Percentiles rank a stretch among this genome's conserved stretches.
Evolutionary conservation across 2,888 invertebrate genomes (phyloP).

Genomic region (Arenicola marina): DNA sequence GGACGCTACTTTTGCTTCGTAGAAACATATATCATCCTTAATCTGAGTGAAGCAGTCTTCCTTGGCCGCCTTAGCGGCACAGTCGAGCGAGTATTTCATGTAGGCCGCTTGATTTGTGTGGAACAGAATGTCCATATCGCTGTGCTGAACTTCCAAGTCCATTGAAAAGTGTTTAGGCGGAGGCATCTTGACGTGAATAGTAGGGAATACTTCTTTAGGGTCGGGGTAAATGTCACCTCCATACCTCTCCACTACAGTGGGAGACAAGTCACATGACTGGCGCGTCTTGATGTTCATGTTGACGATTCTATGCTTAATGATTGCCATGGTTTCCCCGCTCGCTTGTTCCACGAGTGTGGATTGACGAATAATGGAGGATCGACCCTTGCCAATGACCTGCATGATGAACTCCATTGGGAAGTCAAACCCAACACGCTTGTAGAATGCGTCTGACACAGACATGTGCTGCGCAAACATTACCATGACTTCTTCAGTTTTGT

Average conservation of each 20-base stretch:
- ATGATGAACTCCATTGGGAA: background rate
- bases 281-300: background rate
- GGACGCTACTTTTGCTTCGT: background rate
- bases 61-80: background rate
- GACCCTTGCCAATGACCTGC: background rate
- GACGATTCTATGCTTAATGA: background rate
- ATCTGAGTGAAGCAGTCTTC: background rate
- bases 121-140: conserved; percentile 2
- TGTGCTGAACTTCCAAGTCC: background rate
- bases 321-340: too few species aligned
- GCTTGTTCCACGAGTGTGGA: too few species aligned
- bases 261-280: background rate
- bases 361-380: background rate
- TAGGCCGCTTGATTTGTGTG: conserved; percentile 1
- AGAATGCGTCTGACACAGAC: background rate
- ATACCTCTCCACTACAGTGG: background rate
- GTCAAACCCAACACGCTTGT: background rate
- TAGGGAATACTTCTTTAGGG: background rate
- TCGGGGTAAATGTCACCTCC: background rate
- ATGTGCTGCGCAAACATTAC: background rate
- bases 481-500: background rate
- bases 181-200: background rate
- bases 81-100: background rate
- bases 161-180: background rate
- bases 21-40: background rate